Conservation (phyloP, 1,140 invertebrate species). For the Conus betulinus region DNA sequence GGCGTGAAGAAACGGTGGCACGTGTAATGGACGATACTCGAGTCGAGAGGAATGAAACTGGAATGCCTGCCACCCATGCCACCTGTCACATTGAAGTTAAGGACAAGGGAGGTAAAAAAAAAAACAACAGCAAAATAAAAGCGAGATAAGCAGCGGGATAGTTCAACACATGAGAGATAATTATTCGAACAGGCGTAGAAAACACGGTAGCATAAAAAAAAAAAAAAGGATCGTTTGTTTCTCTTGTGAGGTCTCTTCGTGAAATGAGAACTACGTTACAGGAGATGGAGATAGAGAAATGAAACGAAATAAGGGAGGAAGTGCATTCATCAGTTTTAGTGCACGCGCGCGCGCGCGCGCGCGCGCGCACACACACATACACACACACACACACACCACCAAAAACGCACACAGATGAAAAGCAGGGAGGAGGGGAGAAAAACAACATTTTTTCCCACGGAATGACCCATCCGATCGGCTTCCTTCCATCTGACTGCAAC, state of each 20-base stretch:
- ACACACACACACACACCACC: too few relatives aligned
- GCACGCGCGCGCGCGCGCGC: too few relatives aligned
- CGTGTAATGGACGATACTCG: background rate
- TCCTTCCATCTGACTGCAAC: too few relatives aligned
- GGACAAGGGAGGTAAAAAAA: background rate
- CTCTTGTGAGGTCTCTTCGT: background rate
- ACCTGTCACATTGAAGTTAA: background rate
- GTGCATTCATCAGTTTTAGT: too few relatives aligned
- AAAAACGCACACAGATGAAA: background rate
- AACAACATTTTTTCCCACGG: too few relatives aligned
- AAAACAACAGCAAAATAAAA: background rate
- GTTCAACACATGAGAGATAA: too few relatives aligned
- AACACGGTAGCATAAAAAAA: background rate
- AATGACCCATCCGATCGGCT: too few relatives aligned
- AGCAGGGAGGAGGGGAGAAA: background rate
- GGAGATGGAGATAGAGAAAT: too few relatives aligned
- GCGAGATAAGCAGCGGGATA: background rate
- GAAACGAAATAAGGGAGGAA: too few relatives aligned
- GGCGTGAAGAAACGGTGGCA: constrained; percentile 6
- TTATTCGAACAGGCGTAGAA: background rate
- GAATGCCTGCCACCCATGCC: background rate
- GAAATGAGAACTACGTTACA: too few relatives aligned
- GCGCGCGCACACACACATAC: too few relatives aligned
- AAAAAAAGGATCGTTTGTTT: background rate
- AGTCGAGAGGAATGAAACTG: background rate